Evolutionary conservation across 2,888 invertebrate genomes (phyloP).

Genomic region (Lasioglossum oenotherae): DNA sequence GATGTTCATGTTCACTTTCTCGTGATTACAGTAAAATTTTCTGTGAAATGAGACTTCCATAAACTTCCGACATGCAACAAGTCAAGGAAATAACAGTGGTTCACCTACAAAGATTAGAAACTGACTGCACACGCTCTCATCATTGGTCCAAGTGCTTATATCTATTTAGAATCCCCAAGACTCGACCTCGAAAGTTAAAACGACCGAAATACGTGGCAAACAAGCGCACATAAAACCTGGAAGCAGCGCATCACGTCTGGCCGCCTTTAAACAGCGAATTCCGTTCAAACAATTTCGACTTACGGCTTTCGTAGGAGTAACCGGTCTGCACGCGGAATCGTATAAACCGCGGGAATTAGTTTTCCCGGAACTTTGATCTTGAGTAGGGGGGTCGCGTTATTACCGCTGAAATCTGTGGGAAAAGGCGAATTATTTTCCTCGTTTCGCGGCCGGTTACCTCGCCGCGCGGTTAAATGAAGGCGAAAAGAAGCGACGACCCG

Average conservation of each 20-base stretch:
- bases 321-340: not conserved
- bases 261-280: not conserved
- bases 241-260: not conserved
- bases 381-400: constrained; percentile 1
- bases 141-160: not conserved
- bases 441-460: constrained; percentile 42
- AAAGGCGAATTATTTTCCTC: constrained; percentile 41
- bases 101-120: not conserved
- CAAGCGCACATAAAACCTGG: not conserved
- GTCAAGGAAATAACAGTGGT: not conserved
- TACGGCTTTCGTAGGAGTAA: not conserved
- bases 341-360: constrained; percentile 11
- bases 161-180: too few relatives aligned
- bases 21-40: too few relatives aligned
- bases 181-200: not conserved
- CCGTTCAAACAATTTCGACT: constrained; percentile 10
- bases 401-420: constrained; percentile 15
- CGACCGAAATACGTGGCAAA: not conserved
- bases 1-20: not conserved
- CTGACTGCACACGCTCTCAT: not conserved
- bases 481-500: constrained; percentile 18
- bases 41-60: too few relatives aligned
- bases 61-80: too few relatives aligned
- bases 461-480: constrained; percentile 42
- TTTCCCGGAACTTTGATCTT: not conserved